Evolutionary conservation across 1,140 invertebrate species (phyloP).

Genomic region (Lithobius niger): DNA sequence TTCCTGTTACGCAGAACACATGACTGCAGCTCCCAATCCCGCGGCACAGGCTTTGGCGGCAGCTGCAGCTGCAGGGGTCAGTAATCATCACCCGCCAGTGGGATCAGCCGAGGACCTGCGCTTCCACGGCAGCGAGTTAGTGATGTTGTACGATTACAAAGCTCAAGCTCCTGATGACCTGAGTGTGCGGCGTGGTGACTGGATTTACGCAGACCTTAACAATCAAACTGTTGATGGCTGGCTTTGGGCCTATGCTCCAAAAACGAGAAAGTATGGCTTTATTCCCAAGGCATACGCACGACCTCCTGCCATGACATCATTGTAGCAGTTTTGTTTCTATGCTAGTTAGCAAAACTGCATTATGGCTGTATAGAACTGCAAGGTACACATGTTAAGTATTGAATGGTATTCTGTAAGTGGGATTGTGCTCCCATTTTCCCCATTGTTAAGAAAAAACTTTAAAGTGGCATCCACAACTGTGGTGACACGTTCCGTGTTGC

Average conservation of each 20-base stretch:
- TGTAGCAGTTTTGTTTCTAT: too few species aligned
- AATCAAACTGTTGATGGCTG: conserved; percentile 89
- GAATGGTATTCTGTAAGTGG: background rate
- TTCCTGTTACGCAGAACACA: background rate
- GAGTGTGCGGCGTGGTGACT: conserved; percentile 74
- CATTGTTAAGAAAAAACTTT: too few species aligned
- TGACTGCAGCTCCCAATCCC: background rate
- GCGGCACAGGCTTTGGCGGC: background rate
- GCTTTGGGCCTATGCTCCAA: conserved; percentile 88
- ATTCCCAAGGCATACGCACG: conserved; percentile 87
- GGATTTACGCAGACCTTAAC: conserved; percentile 84
- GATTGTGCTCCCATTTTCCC: too few species aligned
- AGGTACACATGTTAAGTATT: background rate
- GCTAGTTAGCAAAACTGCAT: background rate
- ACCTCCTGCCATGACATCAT: conserved; percentile 79
- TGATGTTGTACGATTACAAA: conserved; percentile 91
- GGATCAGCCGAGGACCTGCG: conserved; percentile 26
- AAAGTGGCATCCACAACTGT: too few species aligned
- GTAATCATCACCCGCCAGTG: background rate
- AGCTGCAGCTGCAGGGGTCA: background rate
- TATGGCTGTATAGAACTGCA: conserved; percentile 8
- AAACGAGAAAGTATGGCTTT: conserved; percentile 83
- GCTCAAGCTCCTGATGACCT: conserved; percentile 84
- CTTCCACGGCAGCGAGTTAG: conserved; percentile 73
- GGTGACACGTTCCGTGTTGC: too few species aligned